Conservation (phyloP, 1,140 invertebrate genomes). For the Reticulitermes speratus region DNA sequence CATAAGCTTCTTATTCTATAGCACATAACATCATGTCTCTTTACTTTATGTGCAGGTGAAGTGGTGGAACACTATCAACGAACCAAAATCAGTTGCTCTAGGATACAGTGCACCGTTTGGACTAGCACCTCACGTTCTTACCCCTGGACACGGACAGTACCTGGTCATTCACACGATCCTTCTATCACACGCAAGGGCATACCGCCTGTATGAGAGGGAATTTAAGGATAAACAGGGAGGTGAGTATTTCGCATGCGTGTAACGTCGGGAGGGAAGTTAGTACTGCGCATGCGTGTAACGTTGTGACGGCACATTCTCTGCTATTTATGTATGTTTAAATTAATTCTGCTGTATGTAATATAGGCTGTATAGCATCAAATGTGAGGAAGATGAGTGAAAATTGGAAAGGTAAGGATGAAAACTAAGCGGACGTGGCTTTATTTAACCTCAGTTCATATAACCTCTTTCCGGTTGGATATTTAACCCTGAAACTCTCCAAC, state of each 20-base stretch:
- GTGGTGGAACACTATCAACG: constrained; percentile 42
- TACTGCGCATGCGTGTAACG: too few relatives aligned
- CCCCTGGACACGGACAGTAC: constrained; percentile 35
- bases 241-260: not conserved
- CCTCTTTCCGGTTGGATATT: too few relatives aligned
- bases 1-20: too few relatives aligned
- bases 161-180: constrained; percentile 36
- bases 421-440: too few relatives aligned
- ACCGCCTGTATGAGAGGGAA: constrained; percentile 35
- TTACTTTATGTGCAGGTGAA: constrained; percentile 34
- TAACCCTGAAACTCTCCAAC: too few relatives aligned
- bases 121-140: constrained; percentile 33
- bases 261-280: not conserved
- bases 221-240: constrained; percentile 36
- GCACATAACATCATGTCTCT: constrained; percentile 8
- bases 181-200: constrained; percentile 37
- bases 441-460: too few relatives aligned
- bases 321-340: too few relatives aligned
- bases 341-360: too few relatives aligned
- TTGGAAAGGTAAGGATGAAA: too few relatives aligned
- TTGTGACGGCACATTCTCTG: too few relatives aligned
- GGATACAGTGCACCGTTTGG: constrained; percentile 34
- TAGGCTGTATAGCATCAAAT: too few relatives aligned
- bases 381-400: too few relatives aligned
- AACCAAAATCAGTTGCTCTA: constrained; percentile 36